Base-by-base conservation (phyloP, 2,888 invertebrate species). In the Tinea pellionella region DNA sequence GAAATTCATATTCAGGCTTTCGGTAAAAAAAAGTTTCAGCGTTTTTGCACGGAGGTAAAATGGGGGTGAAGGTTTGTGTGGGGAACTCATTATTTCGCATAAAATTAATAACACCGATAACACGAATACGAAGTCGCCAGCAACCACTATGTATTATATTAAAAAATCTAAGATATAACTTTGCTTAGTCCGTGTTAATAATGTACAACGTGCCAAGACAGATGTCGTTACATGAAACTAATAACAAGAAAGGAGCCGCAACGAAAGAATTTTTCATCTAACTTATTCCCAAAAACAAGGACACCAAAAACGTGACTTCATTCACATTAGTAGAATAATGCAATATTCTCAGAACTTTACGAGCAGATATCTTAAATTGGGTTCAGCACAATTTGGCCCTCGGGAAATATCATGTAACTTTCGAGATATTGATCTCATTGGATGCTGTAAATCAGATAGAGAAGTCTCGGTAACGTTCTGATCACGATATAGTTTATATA, bases 331-430 rank as follows among this genome's bases (percentile, higher is more conserved):
- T n/a, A 18, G 53, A 53, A 53, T 53, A 53, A 53, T 53, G 57
- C 57, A 57, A 57, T 57, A 57, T 30, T 57, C 57, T 1, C 11
- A 57, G 32, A 32, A 57, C 32, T 57, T 57, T 57, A 57, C 57
- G 57, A 57, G 57, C 57, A 32, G 32, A 57, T 57, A 57, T 57
- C 57, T 57, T 32, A 32, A 57, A 57, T 57, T 57, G 57, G 57
- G 57, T 57, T 57, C 57, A 32, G 57, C 32, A 57, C 32, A 57
- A 57, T 57, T 57, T 32, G 57, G 15, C 57, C 57, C 57, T 30
- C 57, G 57, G 32, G 57, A 57, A 57, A 57, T 57, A 57, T 57
- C 57, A 57, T 57, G 57, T 57, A 57, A 57, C 32, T 57, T 55
- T 30, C n/a, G 15, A 30, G 57, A 57, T 57, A 57, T 57, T 57